Conservation (phyloP, 2,113 vertebrate genomes). For the Lasiurus cinereus region DNA sequence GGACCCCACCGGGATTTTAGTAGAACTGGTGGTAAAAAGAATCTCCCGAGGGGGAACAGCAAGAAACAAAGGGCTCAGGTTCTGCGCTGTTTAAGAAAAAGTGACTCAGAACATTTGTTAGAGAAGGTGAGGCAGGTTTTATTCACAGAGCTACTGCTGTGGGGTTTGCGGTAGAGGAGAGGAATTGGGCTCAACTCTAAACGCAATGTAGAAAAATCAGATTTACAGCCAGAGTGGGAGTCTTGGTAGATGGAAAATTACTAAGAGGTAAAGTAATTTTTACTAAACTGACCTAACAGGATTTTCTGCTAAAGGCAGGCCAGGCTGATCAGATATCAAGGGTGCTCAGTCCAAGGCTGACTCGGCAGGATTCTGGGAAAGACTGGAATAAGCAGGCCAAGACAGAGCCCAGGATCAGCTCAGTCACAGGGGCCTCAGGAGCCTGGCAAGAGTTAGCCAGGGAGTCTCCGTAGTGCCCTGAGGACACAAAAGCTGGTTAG, state of each 20-base stretch:
- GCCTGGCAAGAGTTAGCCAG: background rate
- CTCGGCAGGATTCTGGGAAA: background rate
- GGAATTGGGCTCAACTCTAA: background rate
- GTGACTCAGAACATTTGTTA: background rate
- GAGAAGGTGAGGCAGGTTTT: background rate
- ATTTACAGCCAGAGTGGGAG: background rate
- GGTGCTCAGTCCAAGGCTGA: background rate
- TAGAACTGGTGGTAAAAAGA: background rate
- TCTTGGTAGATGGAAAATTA: background rate
- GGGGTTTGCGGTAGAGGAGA: background rate
- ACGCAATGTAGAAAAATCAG: background rate
- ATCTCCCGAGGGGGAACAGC: background rate
- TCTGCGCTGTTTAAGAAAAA: background rate
- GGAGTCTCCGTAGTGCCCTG: background rate
- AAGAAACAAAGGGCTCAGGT: background rate
- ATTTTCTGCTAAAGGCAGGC: background rate
- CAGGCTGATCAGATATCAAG: background rate
- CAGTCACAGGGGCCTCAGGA: background rate
- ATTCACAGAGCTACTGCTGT: background rate
- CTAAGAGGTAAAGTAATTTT: background rate
- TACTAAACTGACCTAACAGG: background rate
- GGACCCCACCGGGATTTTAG: background rate
- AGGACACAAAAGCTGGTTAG: background rate
- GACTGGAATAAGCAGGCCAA: background rate
- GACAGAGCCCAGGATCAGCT: background rate